Percentiles rank a stretch among this genome's conserved stretches.
phyloP scores from a whole-genome alignment of 2,797 vertebrate species.

The Phrynocephalus forsythii region DNA sequence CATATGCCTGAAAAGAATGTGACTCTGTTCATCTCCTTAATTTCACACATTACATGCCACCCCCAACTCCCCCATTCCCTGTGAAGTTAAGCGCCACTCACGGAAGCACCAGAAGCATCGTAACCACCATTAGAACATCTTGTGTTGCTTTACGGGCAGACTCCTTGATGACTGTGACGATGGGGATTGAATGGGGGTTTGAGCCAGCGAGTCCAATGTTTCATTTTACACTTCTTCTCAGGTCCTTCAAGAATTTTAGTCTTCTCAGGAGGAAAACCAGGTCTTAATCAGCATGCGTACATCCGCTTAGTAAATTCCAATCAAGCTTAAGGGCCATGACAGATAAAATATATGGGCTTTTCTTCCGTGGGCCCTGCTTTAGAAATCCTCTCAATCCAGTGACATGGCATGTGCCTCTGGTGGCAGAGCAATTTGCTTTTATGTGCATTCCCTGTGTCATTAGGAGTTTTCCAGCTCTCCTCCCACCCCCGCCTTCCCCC shows the following conservation, averaged over 20 bases:
- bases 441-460: slow-evolving; percentile 20
- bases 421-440: slow-evolving; percentile 3
- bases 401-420: slow-evolving; percentile 4
- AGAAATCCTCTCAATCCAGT: slow-evolving; percentile 24
- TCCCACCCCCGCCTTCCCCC: no score
- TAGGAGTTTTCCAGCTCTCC: neutral
- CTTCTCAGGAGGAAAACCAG: neutral
- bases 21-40: neutral
- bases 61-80: neutral
- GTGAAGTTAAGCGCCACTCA: neutral
- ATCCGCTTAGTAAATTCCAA: neutral
- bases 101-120: neutral
- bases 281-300: neutral
- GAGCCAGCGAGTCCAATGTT: neutral
- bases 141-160: neutral
- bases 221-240: neutral
- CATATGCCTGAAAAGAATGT: neutral
- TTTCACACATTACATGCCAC: slow-evolving; percentile 31
- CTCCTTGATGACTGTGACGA: neutral
- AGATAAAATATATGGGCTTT: neutral
- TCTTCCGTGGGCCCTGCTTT: neutral
- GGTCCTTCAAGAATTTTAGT: neutral
- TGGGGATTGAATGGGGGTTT: neutral
- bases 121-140: slow-evolving; percentile 1
- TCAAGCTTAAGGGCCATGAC: neutral